phyloP scores from a whole-genome alignment of 2,113 vertebrate genomes.

The Clarias gariepinus region DNA sequence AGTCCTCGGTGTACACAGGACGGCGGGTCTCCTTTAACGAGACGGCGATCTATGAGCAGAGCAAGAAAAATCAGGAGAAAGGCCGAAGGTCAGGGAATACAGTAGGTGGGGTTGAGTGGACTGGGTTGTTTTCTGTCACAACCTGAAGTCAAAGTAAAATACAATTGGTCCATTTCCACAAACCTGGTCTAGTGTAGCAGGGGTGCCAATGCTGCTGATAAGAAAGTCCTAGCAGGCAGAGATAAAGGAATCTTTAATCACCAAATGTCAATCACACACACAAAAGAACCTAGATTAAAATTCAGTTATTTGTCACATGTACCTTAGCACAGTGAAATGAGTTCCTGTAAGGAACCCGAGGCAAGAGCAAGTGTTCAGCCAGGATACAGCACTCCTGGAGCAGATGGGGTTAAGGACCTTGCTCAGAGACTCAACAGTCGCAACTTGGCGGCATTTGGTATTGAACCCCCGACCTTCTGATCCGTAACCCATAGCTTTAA shows the following conservation, averaged over 20 bases:
- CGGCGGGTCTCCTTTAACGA: constrained; percentile 97
- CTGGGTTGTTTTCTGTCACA: neutral
- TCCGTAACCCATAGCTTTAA: no score
- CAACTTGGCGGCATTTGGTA: no score
- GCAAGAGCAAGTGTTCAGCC: no score
- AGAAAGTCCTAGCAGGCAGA: neutral
- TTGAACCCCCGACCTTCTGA: no score
- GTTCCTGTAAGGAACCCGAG: no score
- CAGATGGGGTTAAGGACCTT: no score
- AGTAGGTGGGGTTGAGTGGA: constrained; percentile 1
- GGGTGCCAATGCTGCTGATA: neutral
- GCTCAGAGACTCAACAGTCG: no score
- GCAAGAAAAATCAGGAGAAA: constrained; percentile 86
- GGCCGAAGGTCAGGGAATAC: constrained; percentile 80
- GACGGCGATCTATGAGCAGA: constrained; percentile 86
- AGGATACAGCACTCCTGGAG: no score
- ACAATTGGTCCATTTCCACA: neutral
- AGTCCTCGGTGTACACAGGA: constrained; percentile 79
- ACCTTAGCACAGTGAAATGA: no score
- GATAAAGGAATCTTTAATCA: neutral
- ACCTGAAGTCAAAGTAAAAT: neutral
- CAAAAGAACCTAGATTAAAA: no score
- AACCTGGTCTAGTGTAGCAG: neutral
- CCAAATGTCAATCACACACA: neutral
- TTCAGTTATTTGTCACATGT: no score